Base-by-base conservation (phyloP, 2,113 vertebrate species). In the Erythrolamprus reginae region DNA sequence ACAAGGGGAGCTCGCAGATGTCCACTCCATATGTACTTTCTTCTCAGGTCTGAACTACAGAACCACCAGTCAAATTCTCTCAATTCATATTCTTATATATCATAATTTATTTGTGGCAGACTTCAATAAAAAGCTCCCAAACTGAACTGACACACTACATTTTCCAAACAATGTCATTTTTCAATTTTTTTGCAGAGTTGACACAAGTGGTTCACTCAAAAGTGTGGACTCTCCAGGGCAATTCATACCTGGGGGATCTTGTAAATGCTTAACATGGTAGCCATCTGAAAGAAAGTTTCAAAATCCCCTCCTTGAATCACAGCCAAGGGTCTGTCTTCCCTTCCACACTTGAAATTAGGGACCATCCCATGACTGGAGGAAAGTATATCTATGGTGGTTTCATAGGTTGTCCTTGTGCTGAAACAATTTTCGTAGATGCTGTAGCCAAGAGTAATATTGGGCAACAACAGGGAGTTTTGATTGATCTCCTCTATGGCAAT, bases 251-350 rank as follows among this genome's bases (percentile, higher is more conserved):
- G 89, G 26, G 89, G 89, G 45, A 90, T 23, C 21, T 90, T 61
- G 21, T 90, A 90, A 50, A 90, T 26, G 1, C 28, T 33, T 90
- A 90, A 48, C 53, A 90, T 85, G 82, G 82, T 84, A 48, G 89
- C 53, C 82, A 85, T 51, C 82, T 90, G 89, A 38, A 58, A 90
- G 58, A 61, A 90, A 21, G 45, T 58, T 38, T 90, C 53, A 61
- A 90, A 90, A 10, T 65, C 89, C 55, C 89, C 89, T 84, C 89
- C 89, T 84, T 90, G 89, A 61, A 90, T 90, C 56, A 84, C 89
- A 61, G 89, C 89, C 89, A 85, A 12, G 28, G 48, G 19, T 0
- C 24, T 89, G 6, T 84, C 89, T 58, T 61, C 17, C 42, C 53
- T 58, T 50, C 53, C 82, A 50, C 89, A 89, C 28, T n/a, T 84